Base-by-base conservation (phyloP, 2,888 invertebrate species). In the Acronicta alni region DNA sequence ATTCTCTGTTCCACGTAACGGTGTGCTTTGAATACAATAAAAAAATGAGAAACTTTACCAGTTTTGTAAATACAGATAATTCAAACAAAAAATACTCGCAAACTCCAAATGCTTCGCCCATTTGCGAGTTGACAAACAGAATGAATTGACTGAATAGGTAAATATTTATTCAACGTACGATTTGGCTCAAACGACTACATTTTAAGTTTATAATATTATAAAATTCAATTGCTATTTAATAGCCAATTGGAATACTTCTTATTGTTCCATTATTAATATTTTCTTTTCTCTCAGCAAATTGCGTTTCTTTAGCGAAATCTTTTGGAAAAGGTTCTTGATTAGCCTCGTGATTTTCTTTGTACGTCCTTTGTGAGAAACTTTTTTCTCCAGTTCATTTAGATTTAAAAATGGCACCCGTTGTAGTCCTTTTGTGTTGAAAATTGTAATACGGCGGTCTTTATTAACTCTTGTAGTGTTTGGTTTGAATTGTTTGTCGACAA, bases 251-350 rank as follows among this genome's bases (percentile, higher is more conserved):
- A 56, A 75, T 55, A 49, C 56, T 71, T 43, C 59, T 68, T 73
- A 73, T 78, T 78, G 72, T 77, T 66, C 64, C 66, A 48, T 76
- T 74, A 75, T 78, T 77, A 80, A 76, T 82, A 79, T 79, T 79
- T 78, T 74, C 69, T 67, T 80, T 79, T 81, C 70, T 77, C 65
- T 77, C 56, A 65, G 54, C 54, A 71, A 79, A 80, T 75, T 70
- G 70, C 67, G 59, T 67, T 68, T 64, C 72, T 73, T 63, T 57
- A 56, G 67, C 52, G 77, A 79, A 85, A 82, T 82, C 77, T 82
- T 80, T 79, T 72, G 73, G 71, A 81, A 85, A 77, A 77, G 69
- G 72, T 76, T 82, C 82, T 80, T 82, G 81, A 83, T 83, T 83
- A 81, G 80, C 64, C 70, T 72, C 66, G 69, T 76, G 76, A 75